Base-by-base conservation (phyloP, 2,888 invertebrate species). In the Drosophila nr. perissopoda region DNA sequence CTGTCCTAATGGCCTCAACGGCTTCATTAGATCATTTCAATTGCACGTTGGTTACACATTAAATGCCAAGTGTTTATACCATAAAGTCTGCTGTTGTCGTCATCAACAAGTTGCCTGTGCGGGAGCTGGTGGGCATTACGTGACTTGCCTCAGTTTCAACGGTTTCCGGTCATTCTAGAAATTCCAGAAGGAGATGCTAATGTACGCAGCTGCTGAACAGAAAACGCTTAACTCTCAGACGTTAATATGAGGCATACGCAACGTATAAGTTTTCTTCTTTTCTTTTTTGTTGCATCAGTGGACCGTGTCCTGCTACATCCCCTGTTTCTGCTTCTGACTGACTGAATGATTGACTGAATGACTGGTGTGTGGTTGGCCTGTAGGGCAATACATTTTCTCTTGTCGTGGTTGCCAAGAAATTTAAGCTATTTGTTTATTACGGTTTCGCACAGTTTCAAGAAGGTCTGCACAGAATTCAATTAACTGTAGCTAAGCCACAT, bases 11-110 rank as follows among this genome's bases (percentile, higher is more conserved):
- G 71, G 63, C 38, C 52, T 29, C 53, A 61, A 69, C 70, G 76
- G 82, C 85, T 87, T 80, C 77, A 77, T 88, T 84, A 73, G 73
- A 75, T 77, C 75, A 77, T 73, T 88, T 87, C 70, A 89, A 89
- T 89, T 63, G 82, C 78, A 69, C 59, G 66, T 36, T 73, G 65
- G 42, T 48, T 27, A 52, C n/a, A 46, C 67, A 74, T 57, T 58
- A 74, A 74, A 57, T 60, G 54, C 18, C 63, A 65, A 76, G 54
- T 60, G 59, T 40, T 60, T 29, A 63, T 65, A 46, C 54, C 62
- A 66, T n/a, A 48, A 42, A 40, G 56, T 54, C 51, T 73, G 65
- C 42, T 38, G 18, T 57, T 64, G 69, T 21, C 54, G 61, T 62
- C 74, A 73, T 79, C 78, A 79, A 79, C 79, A 79, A 79, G 79